These are phyloP conservation scores for Sphaerodactylus townsendi DNA, from an alignment of 2,113 vertebrate genomes.

Conservation along the genomic window DNA sequence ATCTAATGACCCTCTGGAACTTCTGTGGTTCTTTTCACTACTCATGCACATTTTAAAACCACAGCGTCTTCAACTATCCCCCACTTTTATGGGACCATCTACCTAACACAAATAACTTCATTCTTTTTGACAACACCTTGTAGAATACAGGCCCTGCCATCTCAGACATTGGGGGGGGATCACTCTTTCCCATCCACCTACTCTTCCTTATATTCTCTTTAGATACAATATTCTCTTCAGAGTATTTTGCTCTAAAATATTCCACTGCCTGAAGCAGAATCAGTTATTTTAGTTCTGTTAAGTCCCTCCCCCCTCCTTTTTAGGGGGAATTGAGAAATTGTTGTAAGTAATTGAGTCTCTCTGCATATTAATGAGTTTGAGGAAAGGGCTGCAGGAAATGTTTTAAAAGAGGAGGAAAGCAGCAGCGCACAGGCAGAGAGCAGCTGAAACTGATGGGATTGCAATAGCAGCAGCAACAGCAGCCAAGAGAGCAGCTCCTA, in stretches of 20 bases:
- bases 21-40: not conserved
- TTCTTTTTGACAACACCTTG: not conserved
- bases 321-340: slow-evolving; percentile 70
- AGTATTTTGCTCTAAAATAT: not conserved
- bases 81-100: not conserved
- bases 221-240: not conserved
- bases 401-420: slow-evolving; percentile 84
- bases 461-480: not conserved
- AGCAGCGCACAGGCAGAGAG: slow-evolving; percentile 34
- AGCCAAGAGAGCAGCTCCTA: slow-evolving; percentile 1
- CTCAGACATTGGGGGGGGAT: no score
- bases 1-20: not conserved
- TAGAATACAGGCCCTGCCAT: not conserved
- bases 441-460: slow-evolving; percentile 15
- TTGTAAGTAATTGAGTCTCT: slow-evolving; percentile 84
- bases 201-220: not conserved
- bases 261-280: slow-evolving; percentile 19
- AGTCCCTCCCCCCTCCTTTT: slow-evolving; percentile 44
- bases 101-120: no score
- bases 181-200: not conserved
- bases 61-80: not conserved
- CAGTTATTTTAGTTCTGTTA: slow-evolving; percentile 27
- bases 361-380: slow-evolving; percentile 94
- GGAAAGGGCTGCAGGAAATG: slow-evolving; percentile 74
- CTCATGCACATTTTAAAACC: not conserved